These are phyloP conservation scores for Buathra laborator DNA, from an alignment of 2,888 invertebrate genomes.

Conservation along the genomic window DNA sequence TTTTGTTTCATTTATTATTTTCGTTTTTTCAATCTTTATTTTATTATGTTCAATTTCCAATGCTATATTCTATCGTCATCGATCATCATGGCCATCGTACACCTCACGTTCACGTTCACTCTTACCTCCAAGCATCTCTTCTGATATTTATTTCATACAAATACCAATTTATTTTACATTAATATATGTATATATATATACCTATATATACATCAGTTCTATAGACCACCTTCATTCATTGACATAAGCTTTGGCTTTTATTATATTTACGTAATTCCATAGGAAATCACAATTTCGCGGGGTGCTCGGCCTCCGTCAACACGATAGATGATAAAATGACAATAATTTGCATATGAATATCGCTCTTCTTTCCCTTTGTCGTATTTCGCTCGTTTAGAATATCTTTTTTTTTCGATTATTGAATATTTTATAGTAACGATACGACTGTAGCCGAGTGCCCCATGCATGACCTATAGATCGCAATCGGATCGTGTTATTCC, in stretches of 20 bases:
- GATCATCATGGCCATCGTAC: conserved; percentile 73
- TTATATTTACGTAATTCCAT: conserved; percentile 79
- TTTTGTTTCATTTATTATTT: conserved; percentile 67
- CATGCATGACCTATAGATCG: conserved; percentile 77
- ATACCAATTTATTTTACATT: conserved; percentile 54
- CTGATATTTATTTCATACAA: conserved; percentile 67
- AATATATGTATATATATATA: conserved; percentile 49
- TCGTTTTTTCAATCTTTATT: conserved; percentile 70
- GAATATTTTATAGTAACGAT: conserved; percentile 11
- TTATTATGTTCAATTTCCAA: conserved; percentile 78
- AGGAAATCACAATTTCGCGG: conserved; percentile 75
- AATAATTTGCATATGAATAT: conserved; percentile 18
- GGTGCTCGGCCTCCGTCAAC: conserved; percentile 69
- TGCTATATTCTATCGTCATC: conserved; percentile 76
- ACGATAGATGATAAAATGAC: conserved; percentile 33
- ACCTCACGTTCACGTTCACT: conserved; percentile 67
- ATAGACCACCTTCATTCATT: conserved; percentile 67
- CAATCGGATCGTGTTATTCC: conserved; percentile 73
- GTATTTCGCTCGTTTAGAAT: conserved; percentile 55
- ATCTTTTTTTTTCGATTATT: conserved; percentile 23
- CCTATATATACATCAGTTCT: conserved; percentile 58
- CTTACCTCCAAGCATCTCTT: conserved; percentile 67
- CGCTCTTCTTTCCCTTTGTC: conserved; percentile 29
- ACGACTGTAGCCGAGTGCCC: conserved; percentile 73
- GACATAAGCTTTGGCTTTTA: conserved; percentile 72